Conservation (phyloP, 1,140 invertebrate species). For the Diachasmimorpha longicaudata region DNA sequence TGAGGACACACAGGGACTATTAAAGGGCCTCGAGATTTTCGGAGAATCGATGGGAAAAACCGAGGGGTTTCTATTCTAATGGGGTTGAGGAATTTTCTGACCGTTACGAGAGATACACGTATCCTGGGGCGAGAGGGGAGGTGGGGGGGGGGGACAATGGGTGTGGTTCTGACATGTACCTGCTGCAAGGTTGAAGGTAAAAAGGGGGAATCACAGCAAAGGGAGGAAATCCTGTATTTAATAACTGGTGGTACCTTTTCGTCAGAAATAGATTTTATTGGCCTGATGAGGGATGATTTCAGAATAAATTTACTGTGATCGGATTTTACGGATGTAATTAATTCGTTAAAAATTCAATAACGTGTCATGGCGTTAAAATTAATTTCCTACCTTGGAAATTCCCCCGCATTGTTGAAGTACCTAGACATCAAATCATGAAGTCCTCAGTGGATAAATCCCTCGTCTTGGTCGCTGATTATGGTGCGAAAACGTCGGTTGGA, state of each 20-base stretch:
- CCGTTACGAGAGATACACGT: neutral
- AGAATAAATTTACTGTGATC: no score
- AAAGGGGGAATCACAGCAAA: neutral
- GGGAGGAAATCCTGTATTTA: no score
- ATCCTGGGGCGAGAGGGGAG: neutral
- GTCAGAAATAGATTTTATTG: no score
- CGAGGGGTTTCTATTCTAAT: neutral
- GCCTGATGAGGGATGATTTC: no score
- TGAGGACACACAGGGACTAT: neutral
- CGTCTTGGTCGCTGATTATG: constrained; percentile 20
- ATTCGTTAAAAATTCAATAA: no score
- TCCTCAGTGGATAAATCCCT: constrained; percentile 9
- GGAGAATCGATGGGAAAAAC: neutral
- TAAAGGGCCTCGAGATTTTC: neutral
- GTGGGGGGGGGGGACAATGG: neutral
- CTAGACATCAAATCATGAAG: constrained; percentile 13
- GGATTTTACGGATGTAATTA: no score
- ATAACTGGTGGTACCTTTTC: no score
- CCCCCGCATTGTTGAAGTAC: no score
- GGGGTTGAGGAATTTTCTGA: constrained; percentile 1
- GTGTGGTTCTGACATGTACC: neutral
- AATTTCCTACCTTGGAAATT: no score
- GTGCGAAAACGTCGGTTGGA: constrained; percentile 15
- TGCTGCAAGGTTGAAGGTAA: neutral
- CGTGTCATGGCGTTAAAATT: no score